Percentiles rank a stretch among this genome's conserved stretches.
Evolutionary conservation across 2,888 invertebrate species (phyloP).

Genomic region (Drosophila kuntzei): DNA sequence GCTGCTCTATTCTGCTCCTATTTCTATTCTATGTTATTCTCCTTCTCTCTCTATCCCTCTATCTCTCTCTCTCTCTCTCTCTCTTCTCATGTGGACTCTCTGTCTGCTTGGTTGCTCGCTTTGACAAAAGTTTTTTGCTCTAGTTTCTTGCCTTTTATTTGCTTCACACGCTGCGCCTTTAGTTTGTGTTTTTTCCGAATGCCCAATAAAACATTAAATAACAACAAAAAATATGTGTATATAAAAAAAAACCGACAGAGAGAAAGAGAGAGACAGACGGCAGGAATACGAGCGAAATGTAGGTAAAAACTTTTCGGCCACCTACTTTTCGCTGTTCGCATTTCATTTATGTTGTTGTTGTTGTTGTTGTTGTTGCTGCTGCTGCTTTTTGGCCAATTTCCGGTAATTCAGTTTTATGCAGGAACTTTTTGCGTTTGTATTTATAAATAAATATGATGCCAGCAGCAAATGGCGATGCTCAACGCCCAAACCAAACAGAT

Average conservation of each 20-base stretch:
- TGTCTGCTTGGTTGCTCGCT: slow-evolving; percentile 42
- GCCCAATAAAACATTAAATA: slow-evolving; percentile 44
- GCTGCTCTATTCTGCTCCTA: slow-evolving; percentile 10
- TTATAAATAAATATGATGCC: slow-evolving; percentile 77
- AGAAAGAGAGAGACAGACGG: not conserved
- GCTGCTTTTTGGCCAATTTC: slow-evolving; percentile 78
- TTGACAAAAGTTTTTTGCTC: slow-evolving; percentile 66
- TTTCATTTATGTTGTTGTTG: slow-evolving; percentile 35
- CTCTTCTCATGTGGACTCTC: slow-evolving; percentile 8
- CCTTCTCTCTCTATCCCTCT: not conserved
- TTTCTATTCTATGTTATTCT: slow-evolving; percentile 22
- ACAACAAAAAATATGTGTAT: slow-evolving; percentile 11
- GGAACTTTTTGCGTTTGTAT: slow-evolving; percentile 78
- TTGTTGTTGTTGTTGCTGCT: slow-evolving; percentile 44
- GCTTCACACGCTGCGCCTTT: slow-evolving; percentile 65
- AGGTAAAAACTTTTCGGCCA: slow-evolving; percentile 75
- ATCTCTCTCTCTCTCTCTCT: not conserved
- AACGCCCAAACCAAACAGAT: slow-evolving; percentile 25
- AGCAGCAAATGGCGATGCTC: slow-evolving; percentile 47
- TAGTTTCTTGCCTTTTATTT: slow-evolving; percentile 68
- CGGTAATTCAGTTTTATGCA: slow-evolving; percentile 82
- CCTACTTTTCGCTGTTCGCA: slow-evolving; percentile 55
- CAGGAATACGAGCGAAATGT: slow-evolving; percentile 51
- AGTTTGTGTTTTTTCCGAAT: slow-evolving; percentile 37
- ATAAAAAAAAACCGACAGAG: not conserved